phyloP scores from a whole-genome alignment of 1,140 invertebrate species.

The Drosophila ficusphila region DNA sequence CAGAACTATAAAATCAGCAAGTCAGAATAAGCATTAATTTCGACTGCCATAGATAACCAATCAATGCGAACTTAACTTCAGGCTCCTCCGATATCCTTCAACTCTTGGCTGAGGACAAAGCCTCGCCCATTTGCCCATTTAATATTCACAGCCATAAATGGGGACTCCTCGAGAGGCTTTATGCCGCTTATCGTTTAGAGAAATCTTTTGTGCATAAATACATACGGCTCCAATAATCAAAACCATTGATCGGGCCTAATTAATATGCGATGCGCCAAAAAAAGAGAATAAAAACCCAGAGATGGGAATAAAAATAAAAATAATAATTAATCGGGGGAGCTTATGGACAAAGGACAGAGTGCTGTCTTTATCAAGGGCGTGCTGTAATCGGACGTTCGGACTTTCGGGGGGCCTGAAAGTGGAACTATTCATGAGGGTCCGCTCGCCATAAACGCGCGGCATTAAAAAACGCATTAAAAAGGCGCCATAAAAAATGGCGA shows the following conservation, averaged over 20 bases:
- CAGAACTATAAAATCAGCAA: conserved; percentile 4
- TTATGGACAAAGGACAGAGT: conserved; percentile 5
- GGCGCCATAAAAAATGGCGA: conserved; percentile 61
- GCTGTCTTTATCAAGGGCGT: conserved; percentile 29
- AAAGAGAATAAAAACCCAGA: conserved; percentile 2
- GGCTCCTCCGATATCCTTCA: conserved; percentile 37
- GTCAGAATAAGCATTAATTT: neutral
- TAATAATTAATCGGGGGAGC: conserved; percentile 53
- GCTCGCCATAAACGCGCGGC: conserved; percentile 42
- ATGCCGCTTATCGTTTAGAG: conserved; percentile 45
- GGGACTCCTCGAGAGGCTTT: conserved; percentile 21
- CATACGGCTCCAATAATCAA: conserved; percentile 42
- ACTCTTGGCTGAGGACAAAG: conserved; percentile 22
- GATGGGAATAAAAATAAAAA: conserved; percentile 28
- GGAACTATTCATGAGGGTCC: conserved; percentile 43
- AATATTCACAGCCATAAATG: conserved; percentile 67
- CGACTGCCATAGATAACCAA: neutral
- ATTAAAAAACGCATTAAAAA: conserved; percentile 62
- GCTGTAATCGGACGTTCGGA: conserved; percentile 34
- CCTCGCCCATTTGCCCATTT: conserved; percentile 27
- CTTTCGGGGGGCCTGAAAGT: conserved; percentile 39
- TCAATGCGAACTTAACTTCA: conserved; percentile 19
- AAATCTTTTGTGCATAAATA: conserved; percentile 58
- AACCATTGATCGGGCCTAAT: conserved; percentile 54
- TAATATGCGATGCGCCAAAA: conserved; percentile 55